Evolutionary conservation across 2,797 vertebrate genomes (phyloP).

Genomic region (Enteromius fasciolatus): DNA sequence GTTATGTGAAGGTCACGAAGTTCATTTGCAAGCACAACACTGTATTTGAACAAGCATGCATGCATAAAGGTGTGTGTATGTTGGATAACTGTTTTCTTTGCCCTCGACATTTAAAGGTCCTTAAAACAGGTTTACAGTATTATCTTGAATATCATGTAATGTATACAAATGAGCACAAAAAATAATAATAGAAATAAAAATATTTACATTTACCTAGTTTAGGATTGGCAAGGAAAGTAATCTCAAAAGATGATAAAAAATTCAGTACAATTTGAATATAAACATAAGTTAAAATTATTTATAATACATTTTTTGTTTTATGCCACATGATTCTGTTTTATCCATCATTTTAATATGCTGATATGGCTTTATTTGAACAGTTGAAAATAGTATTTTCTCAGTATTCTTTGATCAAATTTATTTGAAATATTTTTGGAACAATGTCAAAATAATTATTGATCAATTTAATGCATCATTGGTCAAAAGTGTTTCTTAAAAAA

Average conservation of each 20-base stretch:
- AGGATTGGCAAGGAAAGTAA: background rate
- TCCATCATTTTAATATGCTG: background rate
- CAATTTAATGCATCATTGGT: background rate
- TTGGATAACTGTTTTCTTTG: background rate
- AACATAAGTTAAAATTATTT: background rate
- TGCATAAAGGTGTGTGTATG: background rate
- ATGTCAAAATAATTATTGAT: background rate
- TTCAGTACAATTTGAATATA: background rate
- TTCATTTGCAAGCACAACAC: background rate
- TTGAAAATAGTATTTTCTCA: background rate
- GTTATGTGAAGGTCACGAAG: background rate
- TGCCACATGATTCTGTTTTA: background rate
- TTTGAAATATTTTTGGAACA: background rate
- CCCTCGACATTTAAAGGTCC: background rate
- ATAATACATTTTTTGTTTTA: background rate
- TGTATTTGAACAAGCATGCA: conserved; percentile 13
- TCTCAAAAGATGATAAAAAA: background rate
- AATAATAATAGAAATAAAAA: background rate
- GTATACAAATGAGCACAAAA: background rate
- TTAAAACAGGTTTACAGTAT: background rate
- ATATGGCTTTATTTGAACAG: background rate
- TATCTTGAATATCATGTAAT: background rate
- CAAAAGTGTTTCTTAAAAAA: no score
- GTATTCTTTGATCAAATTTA: background rate
- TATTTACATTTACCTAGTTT: background rate